Evolutionary conservation across 2,113 vertebrate genomes (phyloP).

Genomic region (Cyanoderma ruficeps): DNA sequence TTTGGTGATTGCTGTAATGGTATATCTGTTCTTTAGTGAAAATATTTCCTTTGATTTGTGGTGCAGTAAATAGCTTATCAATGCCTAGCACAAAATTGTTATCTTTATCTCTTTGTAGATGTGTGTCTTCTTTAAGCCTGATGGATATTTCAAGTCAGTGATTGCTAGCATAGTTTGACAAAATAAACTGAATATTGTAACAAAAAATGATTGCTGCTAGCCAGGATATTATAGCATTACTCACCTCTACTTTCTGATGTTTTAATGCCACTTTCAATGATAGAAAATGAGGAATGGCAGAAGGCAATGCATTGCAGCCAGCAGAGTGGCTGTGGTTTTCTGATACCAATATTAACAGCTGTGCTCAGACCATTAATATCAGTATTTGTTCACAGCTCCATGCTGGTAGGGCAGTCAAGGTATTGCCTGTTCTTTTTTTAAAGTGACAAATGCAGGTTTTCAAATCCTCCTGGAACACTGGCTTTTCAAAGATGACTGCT

Average conservation of each 20-base stretch:
- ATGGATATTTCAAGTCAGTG: neutral
- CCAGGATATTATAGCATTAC: neutral
- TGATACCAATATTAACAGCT: neutral
- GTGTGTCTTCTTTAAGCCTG: neutral
- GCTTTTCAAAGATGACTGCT: neutral
- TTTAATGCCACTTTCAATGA: neutral
- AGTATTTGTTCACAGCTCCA: neutral
- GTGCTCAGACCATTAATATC: neutral
- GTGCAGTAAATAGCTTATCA: neutral
- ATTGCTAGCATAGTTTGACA: neutral
- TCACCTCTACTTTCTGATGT: neutral
- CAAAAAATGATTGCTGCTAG: neutral
- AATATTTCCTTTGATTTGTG: conserved; percentile 22
- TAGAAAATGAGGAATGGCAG: neutral
- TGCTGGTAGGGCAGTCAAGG: neutral
- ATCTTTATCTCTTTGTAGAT: neutral
- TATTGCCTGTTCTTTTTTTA: neutral
- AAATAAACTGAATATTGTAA: neutral
- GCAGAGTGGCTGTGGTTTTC: neutral
- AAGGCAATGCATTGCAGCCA: neutral
- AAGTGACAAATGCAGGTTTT: neutral
- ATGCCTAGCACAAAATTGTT: neutral
- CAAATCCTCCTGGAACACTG: neutral
- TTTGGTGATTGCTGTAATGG: neutral
- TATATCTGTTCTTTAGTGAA: neutral